Evolutionary conservation across 2,888 invertebrate species (phyloP).

Genomic region (Oxycera nigricornis): DNA sequence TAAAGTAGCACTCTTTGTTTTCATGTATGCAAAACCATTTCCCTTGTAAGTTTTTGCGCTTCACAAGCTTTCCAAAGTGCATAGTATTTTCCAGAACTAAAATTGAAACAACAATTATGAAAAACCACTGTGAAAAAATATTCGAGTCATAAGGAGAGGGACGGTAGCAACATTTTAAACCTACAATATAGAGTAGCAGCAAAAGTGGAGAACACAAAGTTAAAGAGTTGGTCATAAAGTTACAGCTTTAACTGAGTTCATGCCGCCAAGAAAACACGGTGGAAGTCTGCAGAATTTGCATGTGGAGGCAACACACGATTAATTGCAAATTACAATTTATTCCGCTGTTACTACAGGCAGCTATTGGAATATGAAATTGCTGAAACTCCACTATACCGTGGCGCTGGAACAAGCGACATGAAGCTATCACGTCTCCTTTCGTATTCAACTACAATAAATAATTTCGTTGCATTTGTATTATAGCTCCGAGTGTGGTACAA

Average conservation of each 20-base stretch:
- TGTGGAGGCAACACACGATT: conserved; percentile 38
- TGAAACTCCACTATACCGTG: not conserved
- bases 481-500: conserved; percentile 10
- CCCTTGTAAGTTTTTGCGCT: conserved; percentile 39
- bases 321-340: conserved; percentile 33
- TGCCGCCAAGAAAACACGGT: conserved; percentile 26
- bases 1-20: conserved; percentile 40
- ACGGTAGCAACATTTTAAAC: conserved; percentile 18
- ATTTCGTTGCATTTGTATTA: conserved; percentile 37
- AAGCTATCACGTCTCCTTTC: conserved; percentile 21
- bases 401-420: conserved; percentile 5
- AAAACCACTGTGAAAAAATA: conserved; percentile 29
- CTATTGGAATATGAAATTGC: conserved; percentile 20
- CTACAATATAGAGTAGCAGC: conserved; percentile 9
- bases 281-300: conserved; percentile 37
- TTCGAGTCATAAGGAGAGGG: conserved; percentile 19
- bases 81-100: conserved; percentile 35
- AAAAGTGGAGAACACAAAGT: conserved; percentile 33
- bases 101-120: conserved; percentile 35
- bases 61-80: conserved; percentile 37
- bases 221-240: conserved; percentile 40
- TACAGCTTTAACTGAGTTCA: conserved; percentile 36
- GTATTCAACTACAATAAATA: conserved; percentile 37
- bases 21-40: conserved; percentile 40
- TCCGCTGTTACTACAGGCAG: not conserved